Evolutionary conservation across 2,888 invertebrate species (phyloP).

Genomic region (Chironomus riparius): DNA sequence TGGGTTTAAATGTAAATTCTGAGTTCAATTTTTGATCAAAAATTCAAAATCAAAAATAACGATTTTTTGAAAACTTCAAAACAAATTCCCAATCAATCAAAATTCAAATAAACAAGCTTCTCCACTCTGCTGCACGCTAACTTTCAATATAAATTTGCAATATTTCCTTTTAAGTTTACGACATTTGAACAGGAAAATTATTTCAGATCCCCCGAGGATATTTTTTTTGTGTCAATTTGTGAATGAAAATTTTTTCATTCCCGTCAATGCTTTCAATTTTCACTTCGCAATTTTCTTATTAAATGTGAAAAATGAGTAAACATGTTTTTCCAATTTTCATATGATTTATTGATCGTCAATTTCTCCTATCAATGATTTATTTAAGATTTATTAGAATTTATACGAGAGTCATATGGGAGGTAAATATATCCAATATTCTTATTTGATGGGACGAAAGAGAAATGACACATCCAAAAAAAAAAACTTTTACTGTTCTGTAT

Average conservation of each 20-base stretch:
- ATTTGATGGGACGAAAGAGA: neutral
- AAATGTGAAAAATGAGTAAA: constrained; percentile 1
- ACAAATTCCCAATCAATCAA: no score
- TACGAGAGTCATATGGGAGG: constrained; percentile 1
- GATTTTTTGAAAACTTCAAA: no score
- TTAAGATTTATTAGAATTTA: constrained; percentile 14
- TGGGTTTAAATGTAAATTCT: no score
- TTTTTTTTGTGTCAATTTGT: neutral
- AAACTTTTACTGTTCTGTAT: neutral
- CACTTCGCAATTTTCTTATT: neutral
- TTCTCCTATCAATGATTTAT: neutral
- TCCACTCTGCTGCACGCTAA: no score
- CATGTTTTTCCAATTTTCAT: constrained; percentile 12
- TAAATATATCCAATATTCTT: neutral
- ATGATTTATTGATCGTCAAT: constrained; percentile 17
- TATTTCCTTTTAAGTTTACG: no score
- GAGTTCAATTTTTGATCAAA: no score
- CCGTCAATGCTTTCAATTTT: neutral
- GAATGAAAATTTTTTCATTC: neutral
- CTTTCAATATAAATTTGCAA: no score
- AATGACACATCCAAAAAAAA: neutral
- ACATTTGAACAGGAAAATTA: no score
- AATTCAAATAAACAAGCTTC: no score
- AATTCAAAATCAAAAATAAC: no score
- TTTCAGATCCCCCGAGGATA: no score